phyloP scores from a whole-genome alignment of 30 jellyfish, hydroid and myxozoan species.

The Hydractinia symbiolongicarpus region DNA sequence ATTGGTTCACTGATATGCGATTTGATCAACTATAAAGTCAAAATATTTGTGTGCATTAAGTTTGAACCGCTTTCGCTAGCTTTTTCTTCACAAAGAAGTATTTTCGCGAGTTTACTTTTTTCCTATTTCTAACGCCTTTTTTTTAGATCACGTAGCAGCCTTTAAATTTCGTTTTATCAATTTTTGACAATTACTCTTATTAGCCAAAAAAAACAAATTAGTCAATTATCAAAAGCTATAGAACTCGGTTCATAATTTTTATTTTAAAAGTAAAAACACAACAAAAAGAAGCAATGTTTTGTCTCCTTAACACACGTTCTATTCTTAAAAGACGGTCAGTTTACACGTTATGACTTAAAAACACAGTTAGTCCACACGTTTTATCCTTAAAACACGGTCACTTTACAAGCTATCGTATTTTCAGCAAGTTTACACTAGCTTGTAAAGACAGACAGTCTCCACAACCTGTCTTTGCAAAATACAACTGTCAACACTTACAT shows the following conservation, averaged over 20 bases:
- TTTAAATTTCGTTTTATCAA: too few relatives aligned
- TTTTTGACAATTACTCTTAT: too few relatives aligned
- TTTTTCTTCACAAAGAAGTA: too few relatives aligned
- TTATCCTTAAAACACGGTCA: not conserved
- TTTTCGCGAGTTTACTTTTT: too few relatives aligned
- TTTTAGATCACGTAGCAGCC: too few relatives aligned
- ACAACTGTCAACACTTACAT: not conserved
- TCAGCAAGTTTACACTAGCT: not conserved
- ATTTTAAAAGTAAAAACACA: too few relatives aligned
- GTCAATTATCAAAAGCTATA: too few relatives aligned
- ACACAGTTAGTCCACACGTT: not conserved
- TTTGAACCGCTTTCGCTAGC: too few relatives aligned
- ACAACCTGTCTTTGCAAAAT: not conserved
- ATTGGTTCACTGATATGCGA: slow-evolving; percentile 11
- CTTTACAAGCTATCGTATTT: not conserved
- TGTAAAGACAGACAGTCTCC: not conserved
- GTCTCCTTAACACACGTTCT: not conserved
- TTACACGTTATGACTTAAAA: not conserved
- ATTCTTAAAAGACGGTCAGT: not conserved
- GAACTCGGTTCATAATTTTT: too few relatives aligned
- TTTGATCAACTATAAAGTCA: not conserved
- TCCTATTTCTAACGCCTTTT: too few relatives aligned
- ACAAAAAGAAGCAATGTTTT: not conserved
- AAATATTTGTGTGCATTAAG: too few relatives aligned
- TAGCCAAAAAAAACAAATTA: too few relatives aligned